Base-by-base conservation (phyloP, 2,888 invertebrate genomes). In the Apamea sordens region DNA sequence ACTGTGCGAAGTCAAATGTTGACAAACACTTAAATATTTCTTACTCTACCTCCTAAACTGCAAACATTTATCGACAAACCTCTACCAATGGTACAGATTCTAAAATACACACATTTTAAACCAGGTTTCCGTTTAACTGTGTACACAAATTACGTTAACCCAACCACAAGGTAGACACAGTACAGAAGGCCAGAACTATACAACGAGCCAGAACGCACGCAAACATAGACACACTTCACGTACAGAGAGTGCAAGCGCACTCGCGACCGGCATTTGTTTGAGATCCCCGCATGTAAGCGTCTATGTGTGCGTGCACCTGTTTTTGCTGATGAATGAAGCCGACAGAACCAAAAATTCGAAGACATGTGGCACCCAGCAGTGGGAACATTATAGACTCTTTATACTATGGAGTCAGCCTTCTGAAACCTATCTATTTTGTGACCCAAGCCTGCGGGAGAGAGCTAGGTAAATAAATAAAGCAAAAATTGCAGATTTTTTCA, bases 391-490 rank as follows among this genome's bases (percentile, higher is more conserved):
- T 21, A 21, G 21, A 8, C 21, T 53, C 21, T 21, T 21, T 53
- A 21, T 53, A 53, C 6, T 32, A n/a, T 36, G 0, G 5, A 47
- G 8, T 11, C 1, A 6, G 1, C 7, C 44, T 41, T 44, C 69
- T 65, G 53, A 21, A 3, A n/a, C 15, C 1, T 69, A 28, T n/a
- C 8, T 69, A 50, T 32, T 67, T 5, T 28, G 28, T 68, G 24
- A 47, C n/a, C 21, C 24, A 24, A 28, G 24, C n/a, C 28, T 32
- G 44, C 36, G 6, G 56, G 18, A 3, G 5, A 24, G n/a, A 73
- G 21, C 50, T 79, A 32, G 24, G 10, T 24, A 50, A 79, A 79
- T 61, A 68, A 75, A 84, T 63, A 68, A 13, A 67, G 21, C 24
- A 47, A 56, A 56, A 36, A 68, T 63, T 72, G 36, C 47, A 69